A percentile compares a stretch with the other conserved stretches of the same genome.
Evolutionary conservation across 1,140 invertebrate species (phyloP).

Genomic region (Teleogryllus occipitalis): DNA sequence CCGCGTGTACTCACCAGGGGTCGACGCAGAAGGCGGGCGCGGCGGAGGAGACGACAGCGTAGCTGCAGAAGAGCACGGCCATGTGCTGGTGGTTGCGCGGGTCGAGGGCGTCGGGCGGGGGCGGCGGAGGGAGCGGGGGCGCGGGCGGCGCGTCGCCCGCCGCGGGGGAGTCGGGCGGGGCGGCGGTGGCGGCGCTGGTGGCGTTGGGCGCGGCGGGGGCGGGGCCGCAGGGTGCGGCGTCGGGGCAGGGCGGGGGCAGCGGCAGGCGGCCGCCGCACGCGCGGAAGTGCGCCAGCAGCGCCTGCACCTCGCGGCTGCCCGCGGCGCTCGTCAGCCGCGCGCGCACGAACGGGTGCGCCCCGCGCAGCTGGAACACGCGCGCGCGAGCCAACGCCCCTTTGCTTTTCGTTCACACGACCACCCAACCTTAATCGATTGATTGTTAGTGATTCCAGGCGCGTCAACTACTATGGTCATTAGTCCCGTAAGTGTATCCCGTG

Average conservation of each 20-base stretch:
- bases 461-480: too few species aligned
- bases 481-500: too few species aligned
- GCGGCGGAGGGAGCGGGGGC: not conserved
- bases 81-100: slow-evolving; percentile 80
- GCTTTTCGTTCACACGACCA: too few species aligned
- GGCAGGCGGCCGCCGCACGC: slow-evolving; percentile 69
- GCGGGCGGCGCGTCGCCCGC: not conserved
- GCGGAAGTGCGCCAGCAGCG: slow-evolving; percentile 72
- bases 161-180: not conserved
- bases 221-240: not conserved
- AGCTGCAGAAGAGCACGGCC: slow-evolving; percentile 87
- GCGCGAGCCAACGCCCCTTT: slow-evolving; percentile 14
- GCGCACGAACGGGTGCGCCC: slow-evolving; percentile 63
- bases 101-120: slow-evolving; percentile 67
- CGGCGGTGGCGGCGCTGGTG: not conserved
- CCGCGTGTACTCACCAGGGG: slow-evolving; percentile 53
- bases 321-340: slow-evolving; percentile 55
- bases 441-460: too few species aligned
- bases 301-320: slow-evolving; percentile 54
- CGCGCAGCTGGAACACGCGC: slow-evolving; percentile 23
- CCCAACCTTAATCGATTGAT: too few species aligned
- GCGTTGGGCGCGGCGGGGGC: not conserved
- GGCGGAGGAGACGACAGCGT: slow-evolving; percentile 68
- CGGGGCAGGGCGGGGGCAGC: slow-evolving; percentile 24
- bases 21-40: slow-evolving; percentile 81